These are phyloP conservation scores for Hystrix brachyura DNA, from an alignment of 2,113 vertebrate species.

Conservation along the genomic window DNA sequence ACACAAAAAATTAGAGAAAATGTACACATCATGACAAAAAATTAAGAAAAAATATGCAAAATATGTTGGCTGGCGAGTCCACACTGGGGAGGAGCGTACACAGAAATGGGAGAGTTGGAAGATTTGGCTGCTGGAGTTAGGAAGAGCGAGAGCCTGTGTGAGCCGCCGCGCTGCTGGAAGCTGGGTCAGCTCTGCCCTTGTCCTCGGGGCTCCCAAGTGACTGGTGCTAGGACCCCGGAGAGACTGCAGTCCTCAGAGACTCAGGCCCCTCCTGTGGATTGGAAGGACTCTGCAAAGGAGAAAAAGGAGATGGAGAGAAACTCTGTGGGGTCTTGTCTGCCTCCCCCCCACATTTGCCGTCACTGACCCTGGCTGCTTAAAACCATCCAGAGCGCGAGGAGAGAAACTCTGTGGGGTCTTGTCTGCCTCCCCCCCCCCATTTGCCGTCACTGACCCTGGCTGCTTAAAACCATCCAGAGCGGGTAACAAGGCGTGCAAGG, in stretches of 20 bases:
- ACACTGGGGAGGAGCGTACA: too few species aligned
- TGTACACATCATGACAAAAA: not conserved
- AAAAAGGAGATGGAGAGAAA: not conserved
- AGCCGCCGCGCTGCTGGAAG: not conserved
- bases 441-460: not conserved
- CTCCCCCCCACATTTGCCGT: not conserved
- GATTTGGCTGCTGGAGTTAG: too few species aligned
- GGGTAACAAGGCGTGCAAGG: not conserved
- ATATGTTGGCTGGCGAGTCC: not conserved
- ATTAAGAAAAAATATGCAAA: not conserved
- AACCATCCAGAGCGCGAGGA: too few species aligned
- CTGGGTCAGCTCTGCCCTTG: not conserved
- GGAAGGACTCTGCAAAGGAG: not conserved
- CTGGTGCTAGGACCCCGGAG: not conserved
- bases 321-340: not conserved
- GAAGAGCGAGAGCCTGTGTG: fast-evolving
- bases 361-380: not conserved
- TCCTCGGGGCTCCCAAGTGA: not conserved
- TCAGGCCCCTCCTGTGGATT: not conserved
- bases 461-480: not conserved
- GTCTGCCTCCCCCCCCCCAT: not conserved
- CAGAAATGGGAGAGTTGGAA: not conserved
- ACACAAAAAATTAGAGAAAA: not conserved
- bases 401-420: not conserved
- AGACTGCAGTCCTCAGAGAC: fast-evolving